Conservation (phyloP, 2,888 invertebrate species). For the Drosophila anomalipes region DNA sequence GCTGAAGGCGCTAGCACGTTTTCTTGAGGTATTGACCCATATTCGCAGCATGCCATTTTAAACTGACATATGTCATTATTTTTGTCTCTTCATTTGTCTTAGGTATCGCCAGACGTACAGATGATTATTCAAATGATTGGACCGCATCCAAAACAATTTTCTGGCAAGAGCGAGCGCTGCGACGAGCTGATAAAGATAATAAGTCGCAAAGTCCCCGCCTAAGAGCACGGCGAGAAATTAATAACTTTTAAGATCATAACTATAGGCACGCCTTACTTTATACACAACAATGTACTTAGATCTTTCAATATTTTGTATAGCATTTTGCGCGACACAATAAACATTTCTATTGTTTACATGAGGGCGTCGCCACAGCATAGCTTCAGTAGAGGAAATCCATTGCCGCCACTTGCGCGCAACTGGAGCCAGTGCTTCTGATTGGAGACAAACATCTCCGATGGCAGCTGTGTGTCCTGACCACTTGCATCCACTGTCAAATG, state of each 20-base stretch:
- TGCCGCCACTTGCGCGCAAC: constrained; percentile 86
- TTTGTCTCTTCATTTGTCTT: constrained; percentile 83
- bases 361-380: constrained; percentile 73
- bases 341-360: constrained; percentile 70
- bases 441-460: constrained; percentile 96
- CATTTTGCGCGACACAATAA: constrained; percentile 77
- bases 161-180: constrained; percentile 92
- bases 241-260: constrained; percentile 36
- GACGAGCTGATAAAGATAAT: constrained; percentile 93
- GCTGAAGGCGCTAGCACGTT: constrained; percentile 90
- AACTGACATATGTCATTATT: constrained; percentile 67
- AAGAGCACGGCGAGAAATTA: constrained; percentile 30
- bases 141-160: constrained; percentile 93
- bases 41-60: constrained; percentile 22
- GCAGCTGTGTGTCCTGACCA: constrained; percentile 88
- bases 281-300: constrained; percentile 61
- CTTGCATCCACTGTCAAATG: constrained; percentile 84
- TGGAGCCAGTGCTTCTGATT: constrained; percentile 96
- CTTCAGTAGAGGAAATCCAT: constrained; percentile 69
- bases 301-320: constrained; percentile 72
- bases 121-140: constrained; percentile 96
- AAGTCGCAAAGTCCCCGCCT: constrained; percentile 87
- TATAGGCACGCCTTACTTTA: constrained; percentile 42
- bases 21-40: constrained; percentile 83
- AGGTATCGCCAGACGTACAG: constrained; percentile 94